These are phyloP conservation scores for Anagyrus pseudococci DNA, from an alignment of 2,888 invertebrate genomes.

Conservation along the genomic window DNA sequence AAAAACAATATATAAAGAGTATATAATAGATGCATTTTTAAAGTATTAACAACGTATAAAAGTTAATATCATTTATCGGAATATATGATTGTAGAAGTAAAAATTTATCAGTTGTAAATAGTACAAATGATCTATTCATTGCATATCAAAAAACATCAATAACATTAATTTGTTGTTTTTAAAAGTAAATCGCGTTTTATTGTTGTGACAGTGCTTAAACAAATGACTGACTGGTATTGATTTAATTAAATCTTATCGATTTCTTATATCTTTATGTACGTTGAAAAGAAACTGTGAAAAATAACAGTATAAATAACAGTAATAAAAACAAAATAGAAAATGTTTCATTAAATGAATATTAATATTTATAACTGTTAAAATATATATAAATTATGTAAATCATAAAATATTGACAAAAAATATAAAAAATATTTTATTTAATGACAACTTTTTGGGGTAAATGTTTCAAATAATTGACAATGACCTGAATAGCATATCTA, in stretches of 20 bases:
- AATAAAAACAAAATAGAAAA: neutral
- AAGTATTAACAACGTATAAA: no score
- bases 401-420: no score
- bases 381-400: no score
- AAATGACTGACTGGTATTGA: constrained; percentile 19
- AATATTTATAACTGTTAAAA: neutral
- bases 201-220: constrained; percentile 23
- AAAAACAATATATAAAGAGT: neutral
- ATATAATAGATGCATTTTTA: no score
- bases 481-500: no score
- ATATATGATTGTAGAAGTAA: no score
- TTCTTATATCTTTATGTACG: constrained; percentile 25
- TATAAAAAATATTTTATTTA: neutral
- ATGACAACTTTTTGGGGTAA: neutral
- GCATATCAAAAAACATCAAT: neutral
- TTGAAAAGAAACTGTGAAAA: neutral
- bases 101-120: no score
- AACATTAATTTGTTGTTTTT: constrained; percentile 10
- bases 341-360: neutral
- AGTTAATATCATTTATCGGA: no score
- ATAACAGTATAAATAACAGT: neutral
- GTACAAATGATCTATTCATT: no score
- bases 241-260: constrained; percentile 46
- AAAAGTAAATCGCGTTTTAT: constrained; percentile 13
- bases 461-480: no score